A percentile compares a stretch with the other conserved stretches of the same genome.
phyloP scores from a whole-genome alignment of 2,113 vertebrate species.

The Dascyllus trimaculatus region DNA sequence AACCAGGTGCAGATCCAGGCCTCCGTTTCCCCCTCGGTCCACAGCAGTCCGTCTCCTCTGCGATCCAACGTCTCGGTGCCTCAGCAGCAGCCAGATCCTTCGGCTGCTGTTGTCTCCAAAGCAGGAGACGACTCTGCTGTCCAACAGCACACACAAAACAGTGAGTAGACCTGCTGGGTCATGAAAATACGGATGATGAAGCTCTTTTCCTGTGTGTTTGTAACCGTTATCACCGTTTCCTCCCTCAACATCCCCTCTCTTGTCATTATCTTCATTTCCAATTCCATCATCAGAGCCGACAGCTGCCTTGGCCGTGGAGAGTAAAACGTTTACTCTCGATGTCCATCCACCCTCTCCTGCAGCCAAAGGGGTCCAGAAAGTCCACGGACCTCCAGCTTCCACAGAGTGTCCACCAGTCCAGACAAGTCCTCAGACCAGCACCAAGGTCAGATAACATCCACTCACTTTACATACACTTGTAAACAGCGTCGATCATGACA shows the following conservation, averaged over 20 bases:
- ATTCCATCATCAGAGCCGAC: conserved; percentile 68
- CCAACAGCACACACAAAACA: conserved; percentile 78
- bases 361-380: conserved; percentile 36
- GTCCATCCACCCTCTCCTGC: conserved; percentile 68
- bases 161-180: conserved; percentile 65
- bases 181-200: too few relatives aligned
- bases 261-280: conserved; percentile 2
- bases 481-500: too few relatives aligned
- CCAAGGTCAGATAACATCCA: background rate
- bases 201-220: too few relatives aligned
- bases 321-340: conserved; percentile 61
- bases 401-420: conserved; percentile 32
- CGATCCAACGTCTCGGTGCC: conserved; percentile 61
- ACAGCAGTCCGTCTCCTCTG: conserved; percentile 59
- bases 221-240: too few relatives aligned
- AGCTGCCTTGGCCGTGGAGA: conserved; percentile 78
- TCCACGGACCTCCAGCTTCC: conserved; percentile 23
- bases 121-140: conserved; percentile 62
- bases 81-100: conserved; percentile 70
- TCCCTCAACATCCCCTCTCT: too few relatives aligned
- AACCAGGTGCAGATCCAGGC: conserved; percentile 31
- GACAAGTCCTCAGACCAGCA: conserved; percentile 47
- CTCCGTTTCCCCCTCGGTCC: conserved; percentile 44
- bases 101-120: conserved; percentile 43
- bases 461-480: too few relatives aligned